These are phyloP conservation scores for Prorops nasuta DNA, from an alignment of 1,140 invertebrate genomes.

Conservation along the genomic window DNA sequence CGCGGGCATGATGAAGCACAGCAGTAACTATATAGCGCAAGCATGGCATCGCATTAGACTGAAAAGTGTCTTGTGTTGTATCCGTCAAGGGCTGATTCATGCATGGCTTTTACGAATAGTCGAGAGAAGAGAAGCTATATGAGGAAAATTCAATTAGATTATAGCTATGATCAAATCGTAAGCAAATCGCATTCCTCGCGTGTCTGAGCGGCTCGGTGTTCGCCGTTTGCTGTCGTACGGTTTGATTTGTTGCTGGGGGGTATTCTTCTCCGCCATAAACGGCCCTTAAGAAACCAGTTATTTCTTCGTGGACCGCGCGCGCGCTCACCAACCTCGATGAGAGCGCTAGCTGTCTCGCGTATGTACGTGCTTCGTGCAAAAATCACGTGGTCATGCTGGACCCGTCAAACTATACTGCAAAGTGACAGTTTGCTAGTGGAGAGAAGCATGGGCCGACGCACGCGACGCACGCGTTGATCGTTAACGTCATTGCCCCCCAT, in stretches of 20 bases:
- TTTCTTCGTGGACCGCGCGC: conserved; percentile 6
- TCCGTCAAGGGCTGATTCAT: no score
- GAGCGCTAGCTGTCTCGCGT: neutral
- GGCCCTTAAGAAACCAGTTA: conserved; percentile 24
- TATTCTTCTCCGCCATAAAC: conserved; percentile 15
- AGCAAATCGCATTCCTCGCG: conserved; percentile 27
- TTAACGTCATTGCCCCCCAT: no score
- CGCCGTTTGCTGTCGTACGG: conserved; percentile 14
- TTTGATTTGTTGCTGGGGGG: conserved; percentile 20
- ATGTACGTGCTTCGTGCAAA: neutral
- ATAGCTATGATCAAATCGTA: conserved; percentile 7
- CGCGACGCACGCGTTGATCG: no score
- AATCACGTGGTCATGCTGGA: neutral
- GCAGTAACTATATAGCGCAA: no score
- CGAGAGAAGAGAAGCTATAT: neutral
- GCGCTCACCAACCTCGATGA: conserved; percentile 1
- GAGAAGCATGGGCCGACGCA: no score
- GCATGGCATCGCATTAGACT: no score
- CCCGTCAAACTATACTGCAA: neutral
- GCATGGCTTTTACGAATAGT: no score
- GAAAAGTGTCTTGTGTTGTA: no score
- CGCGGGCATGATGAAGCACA: no score
- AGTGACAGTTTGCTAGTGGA: no score
- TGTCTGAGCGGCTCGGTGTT: conserved; percentile 17
- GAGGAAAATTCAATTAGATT: conserved; percentile 24